Conservation (phyloP, 2,888 invertebrate genomes). For the Nymphalis c-album region DNA sequence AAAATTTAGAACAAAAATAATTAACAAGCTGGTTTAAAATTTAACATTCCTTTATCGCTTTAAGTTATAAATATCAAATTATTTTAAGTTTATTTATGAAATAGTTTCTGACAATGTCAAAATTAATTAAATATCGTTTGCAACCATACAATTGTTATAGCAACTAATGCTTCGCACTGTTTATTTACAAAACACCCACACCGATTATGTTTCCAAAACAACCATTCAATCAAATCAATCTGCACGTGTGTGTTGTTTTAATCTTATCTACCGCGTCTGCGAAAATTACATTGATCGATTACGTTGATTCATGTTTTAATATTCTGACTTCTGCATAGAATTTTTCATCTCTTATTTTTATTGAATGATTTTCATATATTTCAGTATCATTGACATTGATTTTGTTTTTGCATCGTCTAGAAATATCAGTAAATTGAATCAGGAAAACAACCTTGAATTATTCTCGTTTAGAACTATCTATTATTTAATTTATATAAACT, state of each 20-base stretch:
- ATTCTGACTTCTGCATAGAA: neutral
- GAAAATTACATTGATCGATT: conserved; percentile 32
- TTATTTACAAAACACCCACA: conserved; percentile 31
- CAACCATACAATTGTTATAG: conserved; percentile 9
- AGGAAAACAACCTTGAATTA: neutral
- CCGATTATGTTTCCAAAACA: conserved; percentile 35
- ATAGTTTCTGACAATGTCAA: neutral
- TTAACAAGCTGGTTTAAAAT: no score
- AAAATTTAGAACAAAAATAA: neutral
- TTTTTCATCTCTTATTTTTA: neutral
- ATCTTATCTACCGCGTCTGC: conserved; percentile 27
- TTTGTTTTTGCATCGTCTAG: neutral
- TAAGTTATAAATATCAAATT: neutral
- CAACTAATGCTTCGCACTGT: conserved; percentile 15
- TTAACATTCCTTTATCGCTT: no score
- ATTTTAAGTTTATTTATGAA: neutral
- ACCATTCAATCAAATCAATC: conserved; percentile 35
- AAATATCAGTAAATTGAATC: neutral
- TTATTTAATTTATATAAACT: neutral
- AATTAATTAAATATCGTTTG: neutral
- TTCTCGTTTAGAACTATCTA: neutral
- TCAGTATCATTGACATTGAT: neutral
- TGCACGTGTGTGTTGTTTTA: conserved; percentile 29
- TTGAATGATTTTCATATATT: neutral
- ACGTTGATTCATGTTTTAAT: conserved; percentile 9